Evolutionary conservation across 2,113 vertebrate species (phyloP).

Genomic region (Alethe diademata): DNA sequence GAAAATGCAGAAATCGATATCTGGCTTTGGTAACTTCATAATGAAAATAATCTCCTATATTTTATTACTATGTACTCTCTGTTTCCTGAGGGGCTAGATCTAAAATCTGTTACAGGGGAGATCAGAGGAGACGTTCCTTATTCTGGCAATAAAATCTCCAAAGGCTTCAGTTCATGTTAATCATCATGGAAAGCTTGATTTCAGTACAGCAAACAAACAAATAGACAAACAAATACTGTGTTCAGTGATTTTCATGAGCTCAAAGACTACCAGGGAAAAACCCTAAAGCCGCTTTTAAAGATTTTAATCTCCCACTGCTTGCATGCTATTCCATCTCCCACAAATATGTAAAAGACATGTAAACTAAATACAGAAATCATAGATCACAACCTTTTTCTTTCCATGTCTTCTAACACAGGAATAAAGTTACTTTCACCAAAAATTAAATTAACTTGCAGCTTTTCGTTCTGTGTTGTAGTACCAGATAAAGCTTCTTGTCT

Average conservation of each 20-base stretch:
- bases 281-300: background rate
- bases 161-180: background rate
- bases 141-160: background rate
- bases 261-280: background rate
- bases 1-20: background rate
- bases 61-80: background rate
- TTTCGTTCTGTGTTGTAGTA: background rate
- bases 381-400: background rate
- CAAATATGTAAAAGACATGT: background rate
- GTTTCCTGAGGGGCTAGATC: background rate
- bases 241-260: background rate
- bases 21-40: background rate
- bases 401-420: background rate
- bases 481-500: background rate
- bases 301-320: background rate
- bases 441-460: background rate
- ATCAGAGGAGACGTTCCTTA: background rate
- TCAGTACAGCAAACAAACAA: background rate
- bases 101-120: background rate
- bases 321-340: background rate
- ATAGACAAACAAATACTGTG: background rate
- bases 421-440: background rate
- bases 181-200: background rate
- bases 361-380: background rate
- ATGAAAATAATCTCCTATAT: background rate